Evolutionary conservation across 2,888 invertebrate species (phyloP).

Genomic region (Polydesmus complanatus): DNA sequence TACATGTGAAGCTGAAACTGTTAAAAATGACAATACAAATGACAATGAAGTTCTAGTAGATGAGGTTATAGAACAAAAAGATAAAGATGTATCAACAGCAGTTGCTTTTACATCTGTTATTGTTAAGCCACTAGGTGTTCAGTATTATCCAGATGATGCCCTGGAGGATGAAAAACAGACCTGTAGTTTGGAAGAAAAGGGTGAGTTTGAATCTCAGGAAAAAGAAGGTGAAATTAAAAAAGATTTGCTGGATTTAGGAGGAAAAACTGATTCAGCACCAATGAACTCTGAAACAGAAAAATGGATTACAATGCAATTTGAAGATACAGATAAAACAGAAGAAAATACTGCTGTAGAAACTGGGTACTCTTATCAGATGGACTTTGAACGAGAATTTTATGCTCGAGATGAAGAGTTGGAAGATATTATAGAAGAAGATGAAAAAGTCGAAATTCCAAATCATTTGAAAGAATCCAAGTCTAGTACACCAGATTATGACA

Average conservation of each 20-base stretch:
- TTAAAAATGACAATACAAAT: constrained; percentile 36
- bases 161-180: background rate
- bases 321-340: constrained; percentile 43
- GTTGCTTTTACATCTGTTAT: constrained; percentile 1
- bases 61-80: constrained; percentile 37
- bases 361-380: constrained; percentile 23
- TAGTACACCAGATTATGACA: constrained; percentile 83
- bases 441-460: constrained; percentile 52
- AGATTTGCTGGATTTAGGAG: background rate
- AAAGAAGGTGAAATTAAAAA: constrained; percentile 19
- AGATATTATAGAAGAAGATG: constrained; percentile 35
- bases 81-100: constrained; percentile 24
- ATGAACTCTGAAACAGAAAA: constrained; percentile 26
- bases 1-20: background rate
- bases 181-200: constrained; percentile 17
- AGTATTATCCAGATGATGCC: constrained; percentile 15
- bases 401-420: constrained; percentile 36
- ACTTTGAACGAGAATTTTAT: constrained; percentile 30
- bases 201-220: constrained; percentile 17
- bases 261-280: background rate
- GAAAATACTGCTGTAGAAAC: constrained; percentile 28
- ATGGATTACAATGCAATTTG: constrained; percentile 82
- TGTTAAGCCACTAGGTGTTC: constrained; percentile 9
- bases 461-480: constrained; percentile 47
- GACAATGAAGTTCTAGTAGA: constrained; percentile 32